These are phyloP conservation scores for Silurus meridionalis DNA, from an alignment of 2,113 vertebrate genomes.

Conservation along the genomic window DNA sequence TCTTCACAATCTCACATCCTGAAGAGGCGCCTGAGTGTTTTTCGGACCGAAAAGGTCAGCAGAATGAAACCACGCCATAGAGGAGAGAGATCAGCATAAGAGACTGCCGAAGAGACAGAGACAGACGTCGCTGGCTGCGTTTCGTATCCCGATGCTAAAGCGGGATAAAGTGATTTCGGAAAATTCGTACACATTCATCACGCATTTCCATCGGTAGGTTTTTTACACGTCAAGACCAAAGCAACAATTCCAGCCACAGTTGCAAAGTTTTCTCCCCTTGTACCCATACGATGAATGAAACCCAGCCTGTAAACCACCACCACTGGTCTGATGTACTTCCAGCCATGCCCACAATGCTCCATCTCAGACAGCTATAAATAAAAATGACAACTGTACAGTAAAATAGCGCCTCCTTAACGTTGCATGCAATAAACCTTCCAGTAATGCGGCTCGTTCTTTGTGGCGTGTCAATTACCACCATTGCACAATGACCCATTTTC, in stretches of 20 bases:
- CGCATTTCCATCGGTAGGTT: too few relatives aligned
- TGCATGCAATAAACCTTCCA: background rate
- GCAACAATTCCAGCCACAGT: background rate
- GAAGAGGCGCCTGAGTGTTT: conserved; percentile 39
- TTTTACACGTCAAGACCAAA: too few relatives aligned
- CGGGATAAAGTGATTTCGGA: background rate
- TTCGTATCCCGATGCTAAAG: background rate
- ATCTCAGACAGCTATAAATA: background rate
- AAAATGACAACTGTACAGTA: background rate
- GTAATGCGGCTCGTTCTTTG: background rate
- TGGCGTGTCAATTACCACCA: background rate
- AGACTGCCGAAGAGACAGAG: background rate
- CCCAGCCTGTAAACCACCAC: background rate
- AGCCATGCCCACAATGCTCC: background rate
- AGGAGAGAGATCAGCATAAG: conserved; percentile 7
- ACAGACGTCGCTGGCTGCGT: background rate
- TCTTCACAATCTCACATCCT: conserved; percentile 55
- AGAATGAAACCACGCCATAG: conserved; percentile 51
- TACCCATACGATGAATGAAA: background rate
- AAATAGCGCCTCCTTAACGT: background rate
- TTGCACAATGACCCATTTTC: background rate
- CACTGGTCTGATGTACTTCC: background rate
- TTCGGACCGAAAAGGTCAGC: conserved; percentile 56
- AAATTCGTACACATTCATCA: too few relatives aligned
- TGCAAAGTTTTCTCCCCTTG: too few relatives aligned